phyloP scores from a whole-genome alignment of 1,140 invertebrate species.

The Piezodorus guildinii region DNA sequence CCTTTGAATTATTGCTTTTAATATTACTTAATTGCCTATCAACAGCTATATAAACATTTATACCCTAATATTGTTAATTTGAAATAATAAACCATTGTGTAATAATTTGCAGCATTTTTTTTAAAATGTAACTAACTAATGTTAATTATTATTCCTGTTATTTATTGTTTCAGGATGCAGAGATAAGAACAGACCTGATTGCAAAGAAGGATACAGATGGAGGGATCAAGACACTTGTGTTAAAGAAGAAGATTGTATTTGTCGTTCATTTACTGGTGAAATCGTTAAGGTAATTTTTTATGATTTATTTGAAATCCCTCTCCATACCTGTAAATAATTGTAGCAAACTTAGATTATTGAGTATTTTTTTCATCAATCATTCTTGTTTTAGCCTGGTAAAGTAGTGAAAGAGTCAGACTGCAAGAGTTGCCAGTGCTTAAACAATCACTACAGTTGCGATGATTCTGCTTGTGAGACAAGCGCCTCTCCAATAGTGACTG shows the following conservation, averaged over 20 bases:
- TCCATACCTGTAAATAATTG: neutral
- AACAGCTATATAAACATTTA: no score
- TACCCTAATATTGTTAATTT: no score
- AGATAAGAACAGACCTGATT: slow-evolving; percentile 25
- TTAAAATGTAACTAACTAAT: no score
- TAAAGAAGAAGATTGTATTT: slow-evolving; percentile 52
- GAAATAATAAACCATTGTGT: no score
- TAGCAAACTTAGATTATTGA: neutral
- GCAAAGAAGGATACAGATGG: slow-evolving; percentile 42
- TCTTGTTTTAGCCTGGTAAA: slow-evolving; percentile 42
- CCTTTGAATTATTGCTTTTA: no score
- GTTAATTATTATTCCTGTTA: no score
- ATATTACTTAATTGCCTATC: no score
- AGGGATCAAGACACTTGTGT: slow-evolving; percentile 57
- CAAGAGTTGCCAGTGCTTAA: slow-evolving; percentile 59
- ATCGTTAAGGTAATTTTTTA: slow-evolving; percentile 43
- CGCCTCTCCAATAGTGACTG: slow-evolving; percentile 15
- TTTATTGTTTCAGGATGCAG: slow-evolving; percentile 7
- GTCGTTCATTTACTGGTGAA: slow-evolving; percentile 45
- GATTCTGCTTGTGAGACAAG: slow-evolving; percentile 36
- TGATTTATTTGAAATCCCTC: neutral
- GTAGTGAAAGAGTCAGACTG: slow-evolving; percentile 45
- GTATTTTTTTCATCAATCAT: neutral
- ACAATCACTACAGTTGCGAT: slow-evolving; percentile 58
- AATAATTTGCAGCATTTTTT: no score